Percentiles rank a stretch among this genome's conserved stretches.
phyloP scores from a whole-genome alignment of 2,113 vertebrate species.

The Chrysochloris asiatica region DNA sequence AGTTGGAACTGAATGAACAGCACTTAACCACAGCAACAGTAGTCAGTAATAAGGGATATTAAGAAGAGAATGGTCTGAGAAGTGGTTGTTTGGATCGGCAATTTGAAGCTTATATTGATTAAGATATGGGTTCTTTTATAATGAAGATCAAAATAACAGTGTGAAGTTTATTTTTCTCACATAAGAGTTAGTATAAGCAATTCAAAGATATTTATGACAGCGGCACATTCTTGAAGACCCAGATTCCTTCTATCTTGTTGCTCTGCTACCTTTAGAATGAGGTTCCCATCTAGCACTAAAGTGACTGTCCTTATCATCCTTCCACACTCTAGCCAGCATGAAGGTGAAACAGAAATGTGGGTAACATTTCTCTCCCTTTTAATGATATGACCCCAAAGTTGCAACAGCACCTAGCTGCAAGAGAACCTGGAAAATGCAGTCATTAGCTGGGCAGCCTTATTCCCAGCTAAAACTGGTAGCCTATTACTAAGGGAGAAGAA shows the following conservation, averaged over 20 bases:
- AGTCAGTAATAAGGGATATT: not conserved
- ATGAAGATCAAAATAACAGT: not conserved
- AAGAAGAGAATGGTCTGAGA: not conserved
- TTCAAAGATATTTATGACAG: not conserved
- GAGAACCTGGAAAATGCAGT: not conserved
- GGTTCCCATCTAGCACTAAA: constrained; percentile 3
- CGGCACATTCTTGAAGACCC: not conserved
- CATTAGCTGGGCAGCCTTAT: not conserved
- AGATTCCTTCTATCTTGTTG: not conserved
- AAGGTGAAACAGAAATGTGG: not conserved
- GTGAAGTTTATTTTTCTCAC: not conserved
- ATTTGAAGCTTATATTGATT: not conserved
- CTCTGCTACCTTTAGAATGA: not conserved
- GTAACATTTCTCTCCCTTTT: not conserved
- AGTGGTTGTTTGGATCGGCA: not conserved
- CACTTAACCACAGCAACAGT: too few relatives aligned
- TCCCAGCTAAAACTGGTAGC: not conserved
- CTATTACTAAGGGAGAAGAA: not conserved
- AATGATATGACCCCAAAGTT: not conserved
- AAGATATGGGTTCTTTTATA: not conserved
- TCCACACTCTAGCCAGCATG: not conserved
- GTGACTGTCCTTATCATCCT: not conserved
- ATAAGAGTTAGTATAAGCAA: not conserved
- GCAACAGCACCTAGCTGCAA: not conserved
- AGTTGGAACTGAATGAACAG: too few relatives aligned